Evolutionary conservation across 2,888 invertebrate genomes (phyloP).

Genomic region (Stenoptilia bipunctidactyla): DNA sequence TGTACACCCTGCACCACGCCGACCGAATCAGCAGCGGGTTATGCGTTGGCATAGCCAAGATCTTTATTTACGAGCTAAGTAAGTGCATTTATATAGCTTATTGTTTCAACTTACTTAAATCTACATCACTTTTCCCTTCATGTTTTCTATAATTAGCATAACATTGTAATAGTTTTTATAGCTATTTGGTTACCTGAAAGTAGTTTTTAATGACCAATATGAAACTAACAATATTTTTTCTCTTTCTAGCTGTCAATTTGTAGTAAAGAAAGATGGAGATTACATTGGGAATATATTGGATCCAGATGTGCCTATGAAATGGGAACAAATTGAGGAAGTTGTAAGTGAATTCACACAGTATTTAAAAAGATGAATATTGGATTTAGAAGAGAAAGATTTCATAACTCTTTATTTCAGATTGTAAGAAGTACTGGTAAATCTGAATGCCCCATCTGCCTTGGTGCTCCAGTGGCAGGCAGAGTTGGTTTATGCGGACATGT

Average conservation of each 20-base stretch:
- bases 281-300: constrained; percentile 83
- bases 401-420: constrained; percentile 26
- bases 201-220: not conserved
- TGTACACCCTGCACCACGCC: constrained; percentile 36
- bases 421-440: constrained; percentile 48
- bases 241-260: constrained; percentile 89
- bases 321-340: constrained; percentile 94
- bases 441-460: constrained; percentile 92
- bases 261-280: constrained; percentile 86
- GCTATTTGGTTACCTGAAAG: too few species aligned
- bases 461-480: constrained; percentile 87
- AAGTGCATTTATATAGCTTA: too few species aligned
- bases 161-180: too few species aligned
- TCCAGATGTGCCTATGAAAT: constrained; percentile 91
- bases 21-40: constrained; percentile 30
- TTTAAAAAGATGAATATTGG: not conserved
- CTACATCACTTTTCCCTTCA: constrained; percentile 1
- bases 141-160: not conserved
- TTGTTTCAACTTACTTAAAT: too few species aligned
- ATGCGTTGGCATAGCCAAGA: constrained; percentile 89
- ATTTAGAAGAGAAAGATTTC: not conserved
- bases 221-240: not conserved
- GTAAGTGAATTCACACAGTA: constrained; percentile 67
- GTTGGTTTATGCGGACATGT: constrained; percentile 96
- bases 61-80: constrained; percentile 95